Evolutionary conservation across 2,888 invertebrate genomes (phyloP).

Genomic region (Linyphia triangularis): DNA sequence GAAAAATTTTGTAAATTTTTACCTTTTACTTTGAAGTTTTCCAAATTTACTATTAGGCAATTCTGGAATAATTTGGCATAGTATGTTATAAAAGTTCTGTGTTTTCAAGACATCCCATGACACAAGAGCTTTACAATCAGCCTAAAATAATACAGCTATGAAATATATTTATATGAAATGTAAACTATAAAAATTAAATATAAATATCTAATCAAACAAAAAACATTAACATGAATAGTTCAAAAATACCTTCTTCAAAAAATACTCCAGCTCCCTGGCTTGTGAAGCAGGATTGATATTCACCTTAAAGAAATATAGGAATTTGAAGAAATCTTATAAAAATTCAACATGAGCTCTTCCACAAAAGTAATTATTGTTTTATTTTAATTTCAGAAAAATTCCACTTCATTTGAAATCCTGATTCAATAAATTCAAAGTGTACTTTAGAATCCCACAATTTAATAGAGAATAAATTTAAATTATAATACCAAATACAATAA

Average conservation of each 20-base stretch:
- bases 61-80: slow-evolving; percentile 62
- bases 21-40: slow-evolving; percentile 26
- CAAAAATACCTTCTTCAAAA: slow-evolving; percentile 84
- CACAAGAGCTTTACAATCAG: slow-evolving; percentile 58
- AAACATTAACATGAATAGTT: background rate
- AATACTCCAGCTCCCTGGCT: slow-evolving; percentile 85
- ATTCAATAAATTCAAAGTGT: too few species aligned
- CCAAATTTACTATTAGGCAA: slow-evolving; percentile 38
- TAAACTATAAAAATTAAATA: background rate
- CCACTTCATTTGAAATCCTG: background rate
- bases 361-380: too few species aligned
- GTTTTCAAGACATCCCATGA: slow-evolving; percentile 56
- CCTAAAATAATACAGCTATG: background rate
- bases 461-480: too few species aligned
- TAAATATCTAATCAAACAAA: background rate
- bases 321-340: background rate
- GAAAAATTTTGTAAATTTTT: background rate
- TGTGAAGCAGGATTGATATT: slow-evolving; percentile 89
- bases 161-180: background rate
- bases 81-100: slow-evolving; percentile 50
- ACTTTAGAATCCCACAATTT: too few species aligned
- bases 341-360: too few species aligned
- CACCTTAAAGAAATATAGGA: slow-evolving; percentile 81
- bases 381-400: background rate
- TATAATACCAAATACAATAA: too few species aligned